Conservation (phyloP, 2,113 vertebrate genomes). For the Corythornis madagascariensis region DNA sequence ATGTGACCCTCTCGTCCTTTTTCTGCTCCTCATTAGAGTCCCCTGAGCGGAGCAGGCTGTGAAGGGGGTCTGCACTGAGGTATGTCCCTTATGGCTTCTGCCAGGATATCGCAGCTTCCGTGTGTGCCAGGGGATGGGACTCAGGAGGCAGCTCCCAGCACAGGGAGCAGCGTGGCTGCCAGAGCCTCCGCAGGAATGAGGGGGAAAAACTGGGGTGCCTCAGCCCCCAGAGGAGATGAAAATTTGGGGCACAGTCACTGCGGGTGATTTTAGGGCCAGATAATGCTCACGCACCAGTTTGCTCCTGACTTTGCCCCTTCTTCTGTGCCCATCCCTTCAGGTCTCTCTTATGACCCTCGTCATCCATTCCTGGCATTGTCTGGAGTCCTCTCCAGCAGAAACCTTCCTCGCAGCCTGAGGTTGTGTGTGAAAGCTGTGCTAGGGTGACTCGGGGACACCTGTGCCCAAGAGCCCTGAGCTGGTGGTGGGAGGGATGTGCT, state of each 20-base stretch:
- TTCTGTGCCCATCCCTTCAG: not conserved
- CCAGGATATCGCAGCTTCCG: not conserved
- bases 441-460: fast-evolving
- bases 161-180: not conserved
- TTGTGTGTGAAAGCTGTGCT: not conserved
- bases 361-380: not conserved
- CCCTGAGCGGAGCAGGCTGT: slow-evolving; percentile 71
- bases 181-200: not conserved
- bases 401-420: not conserved
- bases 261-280: not conserved
- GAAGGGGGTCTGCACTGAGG: slow-evolving; percentile 70
- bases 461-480: not conserved
- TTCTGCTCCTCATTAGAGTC: slow-evolving; percentile 74
- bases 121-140: not conserved
- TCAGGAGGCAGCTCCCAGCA: not conserved
- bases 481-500: not conserved
- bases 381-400: not conserved
- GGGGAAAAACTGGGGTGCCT: not conserved
- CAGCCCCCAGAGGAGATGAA: not conserved
- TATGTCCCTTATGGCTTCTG: slow-evolving; percentile 60
- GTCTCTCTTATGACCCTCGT: not conserved
- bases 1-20: slow-evolving; percentile 70
- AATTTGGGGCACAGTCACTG: not conserved
- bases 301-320: not conserved
- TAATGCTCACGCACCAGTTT: not conserved